Percentiles rank a stretch among this genome's conserved stretches.
These are phyloP conservation scores for Megaceryle torquata DNA, from an alignment of 2,113 vertebrate species.

Conservation along the genomic window DNA sequence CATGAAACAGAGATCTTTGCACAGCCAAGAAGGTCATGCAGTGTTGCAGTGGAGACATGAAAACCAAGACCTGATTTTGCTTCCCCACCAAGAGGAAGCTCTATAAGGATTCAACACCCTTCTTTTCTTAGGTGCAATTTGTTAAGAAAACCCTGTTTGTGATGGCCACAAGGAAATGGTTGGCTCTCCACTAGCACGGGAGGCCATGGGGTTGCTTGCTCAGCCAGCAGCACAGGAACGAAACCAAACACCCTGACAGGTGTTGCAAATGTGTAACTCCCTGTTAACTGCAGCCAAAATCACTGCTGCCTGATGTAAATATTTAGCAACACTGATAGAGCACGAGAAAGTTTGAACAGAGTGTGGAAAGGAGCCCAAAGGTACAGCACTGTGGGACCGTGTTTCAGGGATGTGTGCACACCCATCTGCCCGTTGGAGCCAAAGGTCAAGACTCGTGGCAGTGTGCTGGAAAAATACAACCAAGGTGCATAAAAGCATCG, in stretches of 20 bases:
- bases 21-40: rapidly evolving
- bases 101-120: not conserved
- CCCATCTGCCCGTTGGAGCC: not conserved
- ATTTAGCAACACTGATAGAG: not conserved
- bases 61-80: not conserved
- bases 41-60: rapidly evolving
- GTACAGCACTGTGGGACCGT: rapidly evolving
- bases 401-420: not conserved
- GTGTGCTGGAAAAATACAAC: not conserved
- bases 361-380: not conserved
- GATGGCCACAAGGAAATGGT: not conserved
- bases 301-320: not conserved
- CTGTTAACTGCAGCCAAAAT: not conserved
- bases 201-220: not conserved
- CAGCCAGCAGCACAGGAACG: not conserved
- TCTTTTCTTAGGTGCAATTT: not conserved
- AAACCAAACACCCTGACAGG: not conserved
- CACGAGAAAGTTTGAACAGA: not conserved
- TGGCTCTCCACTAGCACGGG: rapidly evolving
- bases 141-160: not conserved
- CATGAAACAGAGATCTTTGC: rapidly evolving
- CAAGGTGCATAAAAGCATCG: not conserved
- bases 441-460: rapidly evolving
- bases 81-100: not conserved
- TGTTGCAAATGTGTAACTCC: not conserved